Base-by-base conservation (phyloP, 2,113 vertebrate genomes). In the Tichodroma muraria region DNA sequence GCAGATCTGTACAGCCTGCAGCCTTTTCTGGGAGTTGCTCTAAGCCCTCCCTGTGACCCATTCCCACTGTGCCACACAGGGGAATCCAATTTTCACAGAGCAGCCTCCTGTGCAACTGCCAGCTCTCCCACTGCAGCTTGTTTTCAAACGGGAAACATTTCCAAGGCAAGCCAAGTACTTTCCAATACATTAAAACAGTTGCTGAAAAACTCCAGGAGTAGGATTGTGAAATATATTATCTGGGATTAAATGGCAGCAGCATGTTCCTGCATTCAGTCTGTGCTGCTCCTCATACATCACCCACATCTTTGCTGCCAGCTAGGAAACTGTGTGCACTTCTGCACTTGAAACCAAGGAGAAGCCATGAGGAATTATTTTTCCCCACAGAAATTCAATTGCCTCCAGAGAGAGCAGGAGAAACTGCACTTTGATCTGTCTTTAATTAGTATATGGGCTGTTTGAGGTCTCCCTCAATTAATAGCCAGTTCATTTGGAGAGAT, bases 401-500 rank as follows among this genome's bases (percentile, higher is more conserved):
- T 94, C 71, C 52, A 64, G 85, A 96, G 57, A 89, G 28, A 80
- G 50, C 2, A 80, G 27, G 37, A 83, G 68, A 89, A 88, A 52
- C 60, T 85, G 3, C 31, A 23, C 81, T 91, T 94, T 91, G 85
- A 91, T 93, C 85, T 94, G 54, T 71, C 42, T 93, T 95, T 93
- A 94, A 95, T 95, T 85, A 94, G 27, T 56, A 12, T 16, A 85
- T 37, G 71, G 52, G 63, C 38, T 85, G 50, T 93, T 54, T 85
- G 82, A 96, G 82, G 85, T 80, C 81, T 96, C 68, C 68, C 88
- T 89, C 87, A 77, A 90, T 91, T 95, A 96, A 91, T 80, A 91
- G 17, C 38, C 35, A 15, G 54, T 68, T 93, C 68, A 59, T 90
- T 64, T 75, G 30, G 47, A 88, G 71, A 93, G 22, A 77, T 88